phyloP scores from a whole-genome alignment of 2,888 invertebrate genomes.

The Nymphalis polychloros region DNA sequence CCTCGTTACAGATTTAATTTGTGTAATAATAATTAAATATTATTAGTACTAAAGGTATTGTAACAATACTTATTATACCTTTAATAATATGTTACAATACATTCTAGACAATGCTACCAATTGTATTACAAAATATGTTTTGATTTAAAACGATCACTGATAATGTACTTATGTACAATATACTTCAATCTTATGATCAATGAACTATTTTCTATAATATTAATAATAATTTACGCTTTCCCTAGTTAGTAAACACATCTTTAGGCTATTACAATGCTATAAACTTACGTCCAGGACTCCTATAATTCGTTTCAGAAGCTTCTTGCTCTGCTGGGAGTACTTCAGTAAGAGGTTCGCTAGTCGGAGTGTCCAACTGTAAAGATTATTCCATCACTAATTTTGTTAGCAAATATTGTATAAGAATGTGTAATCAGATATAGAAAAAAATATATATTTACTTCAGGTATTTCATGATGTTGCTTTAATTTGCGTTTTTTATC shows the following conservation, averaged over 20 bases:
- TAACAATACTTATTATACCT: too few species aligned
- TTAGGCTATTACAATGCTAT: background rate
- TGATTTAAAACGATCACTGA: too few species aligned
- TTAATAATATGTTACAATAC: too few species aligned
- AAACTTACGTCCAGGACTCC: slow-evolving; percentile 67
- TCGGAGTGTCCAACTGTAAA: slow-evolving; percentile 24
- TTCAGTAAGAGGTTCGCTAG: slow-evolving; percentile 33
- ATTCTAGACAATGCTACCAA: too few species aligned
- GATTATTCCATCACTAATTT: slow-evolving; percentile 11
- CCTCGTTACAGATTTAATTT: too few species aligned
- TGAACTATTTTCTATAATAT: too few species aligned
- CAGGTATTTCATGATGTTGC: slow-evolving; percentile 50
- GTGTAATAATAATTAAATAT: too few species aligned
- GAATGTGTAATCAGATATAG: background rate
- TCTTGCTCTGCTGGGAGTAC: slow-evolving; percentile 61
- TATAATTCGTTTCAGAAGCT: slow-evolving; percentile 65
- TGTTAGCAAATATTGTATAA: background rate
- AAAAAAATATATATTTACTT: slow-evolving; percentile 16
- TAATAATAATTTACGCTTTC: background rate
- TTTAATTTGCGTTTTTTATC: slow-evolving; percentile 76
- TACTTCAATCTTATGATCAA: too few species aligned
- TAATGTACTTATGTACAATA: too few species aligned
- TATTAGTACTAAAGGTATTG: too few species aligned
- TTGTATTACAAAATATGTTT: too few species aligned
- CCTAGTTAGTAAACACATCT: background rate